A percentile compares a stretch with the other conserved stretches of the same genome.
Conservation (phyloP, 2,888 invertebrate species). For the Geophilus truncorum region DNA sequence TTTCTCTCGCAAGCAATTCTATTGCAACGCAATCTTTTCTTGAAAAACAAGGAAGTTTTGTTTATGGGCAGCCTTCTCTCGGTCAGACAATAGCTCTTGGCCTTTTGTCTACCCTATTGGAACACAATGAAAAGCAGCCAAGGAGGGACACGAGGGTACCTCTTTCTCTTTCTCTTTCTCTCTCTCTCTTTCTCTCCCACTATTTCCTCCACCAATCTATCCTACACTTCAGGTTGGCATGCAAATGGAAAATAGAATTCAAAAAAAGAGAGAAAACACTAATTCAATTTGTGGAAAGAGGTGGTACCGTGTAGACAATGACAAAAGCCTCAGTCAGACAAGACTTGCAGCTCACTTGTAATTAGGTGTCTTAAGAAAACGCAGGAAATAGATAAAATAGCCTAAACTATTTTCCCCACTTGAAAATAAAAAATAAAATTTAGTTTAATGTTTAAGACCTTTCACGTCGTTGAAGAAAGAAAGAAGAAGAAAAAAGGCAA, state of each 20-base stretch:
- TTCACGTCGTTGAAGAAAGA: neutral
- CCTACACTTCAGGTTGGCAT: neutral
- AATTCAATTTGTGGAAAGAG: neutral
- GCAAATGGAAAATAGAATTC: neutral
- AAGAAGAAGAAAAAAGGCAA: neutral
- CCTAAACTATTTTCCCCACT: neutral
- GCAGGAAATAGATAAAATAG: neutral
- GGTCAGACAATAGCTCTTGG: slow-evolving; percentile 20
- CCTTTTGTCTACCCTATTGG: slow-evolving; percentile 16
- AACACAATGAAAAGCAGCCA: slow-evolving; percentile 12
- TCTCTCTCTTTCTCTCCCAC: neutral
- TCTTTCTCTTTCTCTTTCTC: neutral
- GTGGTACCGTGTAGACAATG: neutral
- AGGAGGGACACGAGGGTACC: neutral
- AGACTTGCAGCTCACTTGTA: neutral
- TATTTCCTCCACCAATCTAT: neutral
- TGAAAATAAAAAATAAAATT: neutral
- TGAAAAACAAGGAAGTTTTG: slow-evolving; percentile 16
- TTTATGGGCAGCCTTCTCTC: slow-evolving; percentile 14
- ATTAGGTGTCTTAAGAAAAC: neutral
- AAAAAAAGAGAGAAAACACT: neutral
- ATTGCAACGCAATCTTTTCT: slow-evolving; percentile 15
- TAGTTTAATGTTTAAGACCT: neutral
- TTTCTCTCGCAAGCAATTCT: neutral
- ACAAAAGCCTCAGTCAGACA: neutral